These are phyloP conservation scores for Drosophila pegasa DNA, from an alignment of 2,888 invertebrate species.

Conservation along the genomic window DNA sequence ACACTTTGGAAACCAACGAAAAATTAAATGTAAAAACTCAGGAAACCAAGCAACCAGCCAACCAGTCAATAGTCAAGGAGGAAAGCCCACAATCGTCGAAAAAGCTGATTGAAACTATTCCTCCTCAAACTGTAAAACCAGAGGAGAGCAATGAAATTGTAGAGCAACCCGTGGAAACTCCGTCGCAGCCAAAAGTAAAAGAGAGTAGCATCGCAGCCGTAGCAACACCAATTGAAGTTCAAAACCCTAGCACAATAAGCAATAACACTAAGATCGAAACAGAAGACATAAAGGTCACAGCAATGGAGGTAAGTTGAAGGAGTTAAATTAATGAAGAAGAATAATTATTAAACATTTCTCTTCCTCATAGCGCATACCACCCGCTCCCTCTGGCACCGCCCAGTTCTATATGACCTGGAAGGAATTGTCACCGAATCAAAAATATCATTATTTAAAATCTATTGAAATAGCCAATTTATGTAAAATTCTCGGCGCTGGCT, in stretches of 20 bases:
- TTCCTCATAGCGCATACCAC: constrained; percentile 68
- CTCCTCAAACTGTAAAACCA: background rate
- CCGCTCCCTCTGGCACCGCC: constrained; percentile 78
- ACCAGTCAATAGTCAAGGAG: background rate
- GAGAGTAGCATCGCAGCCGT: background rate
- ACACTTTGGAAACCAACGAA: constrained; percentile 3
- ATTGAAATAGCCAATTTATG: constrained; percentile 78
- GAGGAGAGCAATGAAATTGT: background rate
- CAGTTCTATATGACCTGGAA: constrained; percentile 84
- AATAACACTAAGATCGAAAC: background rate
- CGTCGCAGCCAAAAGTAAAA: background rate
- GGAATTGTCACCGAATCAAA: constrained; percentile 78
- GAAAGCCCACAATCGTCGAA: constrained; percentile 4
- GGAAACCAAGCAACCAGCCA: constrained; percentile 14
- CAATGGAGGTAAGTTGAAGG: constrained; percentile 32
- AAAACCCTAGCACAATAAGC: background rate
- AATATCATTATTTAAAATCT: constrained; percentile 83
- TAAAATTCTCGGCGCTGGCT: constrained; percentile 83
- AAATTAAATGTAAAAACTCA: constrained; percentile 8
- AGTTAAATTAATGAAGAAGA: background rate
- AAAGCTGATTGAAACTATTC: constrained; percentile 8
- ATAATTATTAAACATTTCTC: background rate
- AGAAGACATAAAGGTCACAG: background rate
- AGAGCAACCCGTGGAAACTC: constrained; percentile 1
- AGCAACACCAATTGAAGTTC: background rate